phyloP scores from a whole-genome alignment of 2,113 vertebrate genomes.

The Chrysochloris asiatica region DNA sequence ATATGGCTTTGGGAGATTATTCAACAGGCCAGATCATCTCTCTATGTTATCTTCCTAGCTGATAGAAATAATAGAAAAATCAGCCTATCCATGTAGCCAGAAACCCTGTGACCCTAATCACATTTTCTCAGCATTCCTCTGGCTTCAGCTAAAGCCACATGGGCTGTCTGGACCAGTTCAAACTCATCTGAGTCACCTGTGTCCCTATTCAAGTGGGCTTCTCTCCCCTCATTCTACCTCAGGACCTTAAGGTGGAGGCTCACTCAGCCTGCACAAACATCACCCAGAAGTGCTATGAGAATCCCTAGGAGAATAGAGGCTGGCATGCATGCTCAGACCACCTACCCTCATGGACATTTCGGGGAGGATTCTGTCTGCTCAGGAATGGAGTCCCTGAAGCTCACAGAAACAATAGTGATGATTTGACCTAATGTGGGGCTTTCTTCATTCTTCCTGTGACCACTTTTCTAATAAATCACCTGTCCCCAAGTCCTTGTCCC shows the following conservation, averaged over 20 bases:
- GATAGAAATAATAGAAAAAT: background rate
- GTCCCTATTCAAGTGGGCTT: background rate
- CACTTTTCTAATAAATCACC: background rate
- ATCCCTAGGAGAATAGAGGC: no score
- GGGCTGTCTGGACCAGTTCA: background rate
- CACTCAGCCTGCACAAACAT: background rate
- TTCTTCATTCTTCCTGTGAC: background rate
- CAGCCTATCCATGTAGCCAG: background rate
- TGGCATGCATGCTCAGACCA: background rate
- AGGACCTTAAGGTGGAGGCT: background rate
- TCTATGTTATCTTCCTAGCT: background rate
- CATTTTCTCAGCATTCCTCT: background rate
- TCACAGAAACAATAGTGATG: fast-evolving
- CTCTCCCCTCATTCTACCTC: background rate
- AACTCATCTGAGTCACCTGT: background rate
- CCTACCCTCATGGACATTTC: background rate
- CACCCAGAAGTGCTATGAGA: background rate
- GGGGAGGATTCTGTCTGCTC: background rate
- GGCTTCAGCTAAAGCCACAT: background rate
- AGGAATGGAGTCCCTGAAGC: fast-evolving
- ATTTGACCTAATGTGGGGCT: no score
- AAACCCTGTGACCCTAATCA: no score
- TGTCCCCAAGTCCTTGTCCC: no score
- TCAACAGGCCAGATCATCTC: no score
- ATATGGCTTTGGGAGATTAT: no score